Evolutionary conservation across 2,113 vertebrate genomes (phyloP).

Genomic region (Mesoclemmys tuberculata): DNA sequence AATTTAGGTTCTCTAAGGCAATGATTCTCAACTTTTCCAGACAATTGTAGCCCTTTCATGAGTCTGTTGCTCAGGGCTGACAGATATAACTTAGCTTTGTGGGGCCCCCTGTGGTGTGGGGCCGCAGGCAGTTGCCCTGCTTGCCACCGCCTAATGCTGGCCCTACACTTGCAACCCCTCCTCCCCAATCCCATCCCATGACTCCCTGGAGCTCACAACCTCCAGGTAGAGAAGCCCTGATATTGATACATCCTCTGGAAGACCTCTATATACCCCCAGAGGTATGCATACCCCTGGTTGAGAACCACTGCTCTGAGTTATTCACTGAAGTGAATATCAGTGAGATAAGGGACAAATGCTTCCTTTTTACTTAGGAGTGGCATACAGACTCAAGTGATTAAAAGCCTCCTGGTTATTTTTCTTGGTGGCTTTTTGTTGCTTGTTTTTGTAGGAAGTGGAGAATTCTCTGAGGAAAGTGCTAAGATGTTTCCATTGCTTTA

Average conservation of each 20-base stretch:
- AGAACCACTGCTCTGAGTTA: not conserved
- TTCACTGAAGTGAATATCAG: not conserved
- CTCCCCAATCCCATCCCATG: not conserved
- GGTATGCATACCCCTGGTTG: too few species aligned
- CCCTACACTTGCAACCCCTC: too few species aligned
- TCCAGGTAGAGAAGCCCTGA: not conserved
- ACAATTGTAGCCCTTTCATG: not conserved
- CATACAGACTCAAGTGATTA: constrained; percentile 30
- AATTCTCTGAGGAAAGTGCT: constrained; percentile 57
- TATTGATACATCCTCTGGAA: not conserved
- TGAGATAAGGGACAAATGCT: not conserved
- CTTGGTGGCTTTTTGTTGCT: constrained; percentile 50
- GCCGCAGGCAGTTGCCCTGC: not conserved
- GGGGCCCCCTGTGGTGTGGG: not conserved
- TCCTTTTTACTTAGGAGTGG: constrained; percentile 3
- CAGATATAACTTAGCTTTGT: not conserved
- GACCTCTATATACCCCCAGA: not conserved
- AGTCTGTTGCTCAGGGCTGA: not conserved
- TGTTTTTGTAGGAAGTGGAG: constrained; percentile 68
- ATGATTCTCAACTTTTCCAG: not conserved
- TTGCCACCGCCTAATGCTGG: not conserved
- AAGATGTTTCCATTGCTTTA: constrained; percentile 53
- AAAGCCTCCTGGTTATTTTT: constrained; percentile 46
- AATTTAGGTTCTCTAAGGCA: not conserved
- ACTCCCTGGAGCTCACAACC: not conserved